These are phyloP conservation scores for Mythimna impura DNA, from an alignment of 2,888 invertebrate genomes.

Conservation along the genomic window DNA sequence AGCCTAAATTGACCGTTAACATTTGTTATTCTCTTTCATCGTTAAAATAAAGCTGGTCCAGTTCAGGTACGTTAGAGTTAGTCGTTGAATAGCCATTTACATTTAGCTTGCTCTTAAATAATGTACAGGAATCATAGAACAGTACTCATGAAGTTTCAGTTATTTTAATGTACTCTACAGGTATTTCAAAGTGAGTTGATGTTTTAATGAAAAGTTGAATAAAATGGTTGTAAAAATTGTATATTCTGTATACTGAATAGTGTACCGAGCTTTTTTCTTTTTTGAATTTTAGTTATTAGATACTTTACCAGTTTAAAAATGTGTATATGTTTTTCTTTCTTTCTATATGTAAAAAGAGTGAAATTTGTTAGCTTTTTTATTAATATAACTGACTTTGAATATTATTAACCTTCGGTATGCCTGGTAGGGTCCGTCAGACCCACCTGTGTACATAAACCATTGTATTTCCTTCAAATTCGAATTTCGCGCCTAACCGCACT, in stretches of 20 bases:
- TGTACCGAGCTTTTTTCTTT: too few relatives aligned
- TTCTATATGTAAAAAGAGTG: too few relatives aligned
- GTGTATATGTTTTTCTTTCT: too few relatives aligned
- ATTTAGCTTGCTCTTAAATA: slow-evolving; percentile 38
- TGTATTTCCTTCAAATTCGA: too few relatives aligned
- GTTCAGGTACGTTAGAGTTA: slow-evolving; percentile 6
- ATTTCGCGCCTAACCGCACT: too few relatives aligned
- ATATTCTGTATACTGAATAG: background rate
- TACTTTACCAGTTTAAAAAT: too few relatives aligned
- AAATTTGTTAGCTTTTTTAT: too few relatives aligned
- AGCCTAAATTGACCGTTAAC: background rate
- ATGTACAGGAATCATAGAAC: slow-evolving; percentile 36
- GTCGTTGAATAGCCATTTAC: slow-evolving; percentile 13
- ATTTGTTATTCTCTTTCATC: background rate
- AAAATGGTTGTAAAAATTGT: background rate
- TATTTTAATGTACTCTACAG: background rate
- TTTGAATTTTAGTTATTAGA: too few relatives aligned
- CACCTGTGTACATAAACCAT: too few relatives aligned
- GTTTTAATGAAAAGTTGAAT: background rate
- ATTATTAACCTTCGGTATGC: too few relatives aligned
- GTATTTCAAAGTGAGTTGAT: background rate
- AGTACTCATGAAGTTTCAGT: background rate
- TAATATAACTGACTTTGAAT: too few relatives aligned
- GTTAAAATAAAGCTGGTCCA: background rate
- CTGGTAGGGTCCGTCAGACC: too few relatives aligned